Conservation (phyloP, 30 jellyfish, hydroid and myxozoan genomes). For the Aurelia sp. region DNA sequence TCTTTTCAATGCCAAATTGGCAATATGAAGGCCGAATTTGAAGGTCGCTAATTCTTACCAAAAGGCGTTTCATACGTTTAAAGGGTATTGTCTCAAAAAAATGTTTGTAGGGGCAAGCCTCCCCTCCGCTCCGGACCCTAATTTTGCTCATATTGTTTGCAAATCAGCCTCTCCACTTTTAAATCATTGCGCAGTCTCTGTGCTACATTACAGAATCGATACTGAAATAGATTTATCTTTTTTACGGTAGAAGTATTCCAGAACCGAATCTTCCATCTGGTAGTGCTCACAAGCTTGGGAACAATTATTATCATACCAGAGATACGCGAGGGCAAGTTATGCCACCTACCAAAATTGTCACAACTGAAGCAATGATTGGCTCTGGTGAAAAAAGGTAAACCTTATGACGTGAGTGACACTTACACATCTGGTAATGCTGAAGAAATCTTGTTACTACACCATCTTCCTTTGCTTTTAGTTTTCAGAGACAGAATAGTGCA, state of each 20-base stretch:
- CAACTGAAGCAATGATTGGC: constrained; percentile 17
- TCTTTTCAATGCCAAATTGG: no score
- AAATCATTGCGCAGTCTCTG: no score
- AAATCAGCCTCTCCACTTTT: no score
- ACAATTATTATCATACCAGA: constrained; percentile 77
- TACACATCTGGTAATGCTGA: neutral
- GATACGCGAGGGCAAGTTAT: constrained; percentile 63
- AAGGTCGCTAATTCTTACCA: no score
- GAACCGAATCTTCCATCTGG: constrained; percentile 79
- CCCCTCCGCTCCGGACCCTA: no score
- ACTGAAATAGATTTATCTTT: neutral
- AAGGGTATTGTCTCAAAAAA: no score
- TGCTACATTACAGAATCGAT: no score
- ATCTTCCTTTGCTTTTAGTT: neutral
- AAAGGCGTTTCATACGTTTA: no score
- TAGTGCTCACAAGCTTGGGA: constrained; percentile 78
- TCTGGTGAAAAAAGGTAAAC: constrained; percentile 34
- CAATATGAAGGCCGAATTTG: no score
- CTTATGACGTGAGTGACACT: no score
- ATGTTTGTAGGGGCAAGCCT: no score
- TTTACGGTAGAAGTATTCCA: constrained; percentile 50
- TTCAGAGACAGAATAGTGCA: neutral
- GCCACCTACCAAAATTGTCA: constrained; percentile 64
- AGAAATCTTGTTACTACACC: neutral
- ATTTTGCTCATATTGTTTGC: no score